These are phyloP conservation scores for Temnothorax curvispinosus DNA, from an alignment of 1,140 invertebrate genomes.

Conservation along the genomic window DNA sequence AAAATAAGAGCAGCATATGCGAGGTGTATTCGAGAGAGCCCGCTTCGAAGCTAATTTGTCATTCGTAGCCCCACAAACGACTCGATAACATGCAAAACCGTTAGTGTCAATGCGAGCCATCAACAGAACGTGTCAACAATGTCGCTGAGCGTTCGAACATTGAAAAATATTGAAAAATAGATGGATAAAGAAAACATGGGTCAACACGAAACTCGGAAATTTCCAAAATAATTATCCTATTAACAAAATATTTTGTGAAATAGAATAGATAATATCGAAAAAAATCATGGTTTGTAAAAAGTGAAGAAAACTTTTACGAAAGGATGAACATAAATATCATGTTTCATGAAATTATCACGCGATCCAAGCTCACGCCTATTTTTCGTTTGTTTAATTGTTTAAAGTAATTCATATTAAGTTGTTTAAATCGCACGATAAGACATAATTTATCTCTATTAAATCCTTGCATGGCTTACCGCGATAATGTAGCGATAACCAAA, in stretches of 20 bases:
- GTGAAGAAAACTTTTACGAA: neutral
- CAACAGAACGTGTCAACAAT: slow-evolving; percentile 13
- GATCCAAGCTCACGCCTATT: neutral
- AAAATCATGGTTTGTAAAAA: neutral
- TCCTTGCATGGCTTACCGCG: neutral
- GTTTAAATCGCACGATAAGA: neutral
- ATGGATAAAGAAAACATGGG: neutral
- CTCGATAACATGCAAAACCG: slow-evolving; percentile 6
- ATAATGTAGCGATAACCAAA: slow-evolving; percentile 20
- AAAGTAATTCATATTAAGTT: slow-evolving; percentile 2
- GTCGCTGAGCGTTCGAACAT: neutral
- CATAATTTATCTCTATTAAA: slow-evolving; percentile 21
- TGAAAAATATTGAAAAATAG: slow-evolving; percentile 3
- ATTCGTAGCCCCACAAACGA: slow-evolving; percentile 6
- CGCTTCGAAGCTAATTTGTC: slow-evolving; percentile 9
- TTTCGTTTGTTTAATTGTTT: neutral
- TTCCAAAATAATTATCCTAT: neutral
- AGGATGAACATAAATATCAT: neutral
- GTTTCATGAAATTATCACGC: neutral
- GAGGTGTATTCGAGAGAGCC: neutral
- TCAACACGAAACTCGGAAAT: neutral
- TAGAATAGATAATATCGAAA: neutral
- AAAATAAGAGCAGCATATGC: neutral
- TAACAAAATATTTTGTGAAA: neutral
- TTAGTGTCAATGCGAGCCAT: slow-evolving; percentile 36